Conservation (phyloP, 2,888 invertebrate genomes). For the Masnerella sp. region DNA sequence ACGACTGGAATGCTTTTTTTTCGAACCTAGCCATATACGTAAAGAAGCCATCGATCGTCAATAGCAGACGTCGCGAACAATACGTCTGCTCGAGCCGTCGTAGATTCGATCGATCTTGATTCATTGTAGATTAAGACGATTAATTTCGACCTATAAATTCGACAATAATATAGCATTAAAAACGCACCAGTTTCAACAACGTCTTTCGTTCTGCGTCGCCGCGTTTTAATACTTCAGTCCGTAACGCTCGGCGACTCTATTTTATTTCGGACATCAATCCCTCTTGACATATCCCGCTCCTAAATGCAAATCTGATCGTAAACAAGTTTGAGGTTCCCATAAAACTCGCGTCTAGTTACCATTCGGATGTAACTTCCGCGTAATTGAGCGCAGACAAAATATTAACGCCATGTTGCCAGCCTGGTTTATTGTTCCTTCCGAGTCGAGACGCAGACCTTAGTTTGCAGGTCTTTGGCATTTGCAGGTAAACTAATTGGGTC, state of each 20-base stretch:
- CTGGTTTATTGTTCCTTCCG: slow-evolving; percentile 14
- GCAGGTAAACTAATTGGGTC: slow-evolving; percentile 40
- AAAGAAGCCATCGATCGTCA: slow-evolving; percentile 64
- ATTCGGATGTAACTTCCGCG: slow-evolving; percentile 11
- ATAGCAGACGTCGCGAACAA: slow-evolving; percentile 64
- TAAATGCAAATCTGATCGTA: slow-evolving; percentile 37
- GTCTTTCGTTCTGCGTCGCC: neutral
- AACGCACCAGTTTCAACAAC: neutral
- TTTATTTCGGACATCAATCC: slow-evolving; percentile 19
- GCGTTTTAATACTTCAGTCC: neutral
- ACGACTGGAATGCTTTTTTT: slow-evolving; percentile 20
- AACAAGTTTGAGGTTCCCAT: slow-evolving; percentile 15
- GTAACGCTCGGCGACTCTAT: neutral
- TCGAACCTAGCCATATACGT: slow-evolving; percentile 2
- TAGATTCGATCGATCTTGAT: slow-evolving; percentile 38
- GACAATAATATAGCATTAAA: slow-evolving; percentile 8
- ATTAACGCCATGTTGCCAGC: neutral
- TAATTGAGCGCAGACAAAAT: slow-evolving; percentile 6
- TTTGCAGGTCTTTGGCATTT: slow-evolving; percentile 22
- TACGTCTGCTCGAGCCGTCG: slow-evolving; percentile 24
- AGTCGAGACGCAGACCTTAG: slow-evolving; percentile 3
- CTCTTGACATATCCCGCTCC: neutral
- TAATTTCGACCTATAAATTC: slow-evolving; percentile 15
- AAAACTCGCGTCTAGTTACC: slow-evolving; percentile 12
- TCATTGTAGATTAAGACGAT: slow-evolving; percentile 8